These are phyloP conservation scores for Plagodis dolabraria DNA, from an alignment of 2,888 invertebrate genomes.

Conservation along the genomic window DNA sequence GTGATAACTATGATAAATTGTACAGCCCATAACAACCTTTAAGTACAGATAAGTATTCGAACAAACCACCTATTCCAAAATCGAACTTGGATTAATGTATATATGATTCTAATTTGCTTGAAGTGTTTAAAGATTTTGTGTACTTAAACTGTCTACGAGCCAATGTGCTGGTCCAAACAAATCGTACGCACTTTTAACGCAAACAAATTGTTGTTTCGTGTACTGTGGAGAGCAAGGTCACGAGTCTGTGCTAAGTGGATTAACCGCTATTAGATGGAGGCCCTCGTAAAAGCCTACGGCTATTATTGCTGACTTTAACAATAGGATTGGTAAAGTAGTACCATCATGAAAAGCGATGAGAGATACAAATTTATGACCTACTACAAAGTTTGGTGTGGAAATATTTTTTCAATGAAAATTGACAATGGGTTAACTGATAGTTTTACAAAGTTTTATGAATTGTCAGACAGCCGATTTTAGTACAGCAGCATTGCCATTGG, in stretches of 20 bases:
- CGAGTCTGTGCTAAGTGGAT: constrained; percentile 39
- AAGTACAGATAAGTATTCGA: constrained; percentile 23
- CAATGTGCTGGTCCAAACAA: constrained; percentile 43
- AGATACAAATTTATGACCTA: neutral
- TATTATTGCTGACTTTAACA: constrained; percentile 14
- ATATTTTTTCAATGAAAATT: too few relatives aligned
- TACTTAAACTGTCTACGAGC: constrained; percentile 24
- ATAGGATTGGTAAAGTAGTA: constrained; percentile 12
- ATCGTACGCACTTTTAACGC: constrained; percentile 54
- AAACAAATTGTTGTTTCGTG: constrained; percentile 49
- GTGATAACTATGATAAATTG: constrained; percentile 35
- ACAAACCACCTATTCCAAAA: constrained; percentile 8
- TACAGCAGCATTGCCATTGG: too few relatives aligned
- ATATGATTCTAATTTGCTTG: constrained; percentile 15
- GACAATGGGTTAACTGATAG: too few relatives aligned
- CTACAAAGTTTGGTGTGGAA: too few relatives aligned
- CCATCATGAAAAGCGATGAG: constrained; percentile 1
- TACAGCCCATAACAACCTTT: constrained; percentile 28
- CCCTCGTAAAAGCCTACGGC: constrained; percentile 18
- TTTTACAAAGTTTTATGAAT: too few relatives aligned
- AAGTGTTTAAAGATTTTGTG: constrained; percentile 7
- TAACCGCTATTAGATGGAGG: constrained; percentile 26
- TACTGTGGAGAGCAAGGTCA: constrained; percentile 56
- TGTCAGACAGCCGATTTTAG: too few relatives aligned
- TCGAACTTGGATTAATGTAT: constrained; percentile 6